phyloP scores from a whole-genome alignment of 2,888 invertebrate species.

The Tortricodes alternella region DNA sequence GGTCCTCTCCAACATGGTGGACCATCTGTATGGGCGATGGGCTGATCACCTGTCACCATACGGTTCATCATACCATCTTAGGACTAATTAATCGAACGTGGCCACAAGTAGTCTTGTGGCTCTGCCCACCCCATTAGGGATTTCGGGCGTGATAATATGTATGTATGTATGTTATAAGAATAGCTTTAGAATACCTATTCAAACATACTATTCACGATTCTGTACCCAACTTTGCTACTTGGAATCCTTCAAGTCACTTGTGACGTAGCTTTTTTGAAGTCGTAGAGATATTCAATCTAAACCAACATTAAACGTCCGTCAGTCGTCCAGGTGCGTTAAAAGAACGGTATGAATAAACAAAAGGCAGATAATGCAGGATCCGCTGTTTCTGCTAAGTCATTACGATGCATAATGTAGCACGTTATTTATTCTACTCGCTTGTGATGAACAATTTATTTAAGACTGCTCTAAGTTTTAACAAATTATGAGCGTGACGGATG shows the following conservation, averaged over 20 bases:
- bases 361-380: conserved; percentile 59
- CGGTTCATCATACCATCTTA: no score
- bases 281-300: conserved; percentile 17
- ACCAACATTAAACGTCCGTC: conserved; percentile 25
- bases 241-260: background rate
- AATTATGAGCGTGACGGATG: no score
- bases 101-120: no score
- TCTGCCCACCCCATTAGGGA: no score
- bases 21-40: no score
- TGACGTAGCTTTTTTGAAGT: conserved; percentile 12
- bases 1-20: no score
- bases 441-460: conserved; percentile 7
- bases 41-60: no score
- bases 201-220: no score
- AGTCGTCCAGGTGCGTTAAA: conserved; percentile 35
- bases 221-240: background rate
- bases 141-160: no score
- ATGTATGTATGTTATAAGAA: no score
- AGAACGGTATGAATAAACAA: conserved; percentile 60
- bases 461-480: background rate
- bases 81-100: no score
- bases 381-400: conserved; percentile 57
- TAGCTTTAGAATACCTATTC: no score
- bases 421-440: conserved; percentile 20
- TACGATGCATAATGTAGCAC: conserved; percentile 43